These are phyloP conservation scores for Premnoplex brunnescens DNA, from an alignment of 2,797 vertebrate genomes.

Conservation along the genomic window DNA sequence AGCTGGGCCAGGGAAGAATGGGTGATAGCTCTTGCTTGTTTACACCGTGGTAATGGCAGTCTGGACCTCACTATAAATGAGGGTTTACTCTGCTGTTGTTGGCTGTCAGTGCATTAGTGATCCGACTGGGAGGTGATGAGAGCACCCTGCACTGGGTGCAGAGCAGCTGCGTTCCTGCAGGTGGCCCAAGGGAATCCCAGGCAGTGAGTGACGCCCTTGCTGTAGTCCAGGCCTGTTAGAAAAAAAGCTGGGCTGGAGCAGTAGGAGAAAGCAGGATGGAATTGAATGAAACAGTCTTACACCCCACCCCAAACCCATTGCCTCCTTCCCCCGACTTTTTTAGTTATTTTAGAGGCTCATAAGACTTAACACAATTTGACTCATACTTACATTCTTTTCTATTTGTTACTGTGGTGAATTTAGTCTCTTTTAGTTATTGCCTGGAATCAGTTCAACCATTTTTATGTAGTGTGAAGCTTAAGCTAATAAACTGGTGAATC, in stretches of 20 bases:
- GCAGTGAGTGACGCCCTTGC: neutral
- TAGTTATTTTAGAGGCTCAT: neutral
- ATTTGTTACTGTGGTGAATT: neutral
- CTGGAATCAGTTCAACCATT: neutral
- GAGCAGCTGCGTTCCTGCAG: neutral
- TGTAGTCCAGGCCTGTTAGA: neutral
- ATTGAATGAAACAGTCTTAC: neutral
- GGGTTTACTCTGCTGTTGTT: neutral
- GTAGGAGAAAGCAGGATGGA: neutral
- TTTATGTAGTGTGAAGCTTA: neutral
- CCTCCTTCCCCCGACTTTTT: fast-evolving
- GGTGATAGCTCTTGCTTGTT: neutral
- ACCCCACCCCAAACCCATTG: too few relatives aligned
- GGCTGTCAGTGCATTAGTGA: neutral
- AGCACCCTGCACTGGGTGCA: fast-evolving
- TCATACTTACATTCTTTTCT: neutral
- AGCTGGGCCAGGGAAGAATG: neutral
- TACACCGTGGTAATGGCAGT: neutral
- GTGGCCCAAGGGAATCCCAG: fast-evolving
- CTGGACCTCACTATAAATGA: neutral
- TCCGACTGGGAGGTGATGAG: fast-evolving
- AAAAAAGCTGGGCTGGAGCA: fast-evolving
- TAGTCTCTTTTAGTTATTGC: neutral
- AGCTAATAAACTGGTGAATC: neutral
- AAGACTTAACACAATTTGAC: neutral